phyloP scores from a whole-genome alignment of 1,140 invertebrate species.

The Drosophila triauraria region DNA sequence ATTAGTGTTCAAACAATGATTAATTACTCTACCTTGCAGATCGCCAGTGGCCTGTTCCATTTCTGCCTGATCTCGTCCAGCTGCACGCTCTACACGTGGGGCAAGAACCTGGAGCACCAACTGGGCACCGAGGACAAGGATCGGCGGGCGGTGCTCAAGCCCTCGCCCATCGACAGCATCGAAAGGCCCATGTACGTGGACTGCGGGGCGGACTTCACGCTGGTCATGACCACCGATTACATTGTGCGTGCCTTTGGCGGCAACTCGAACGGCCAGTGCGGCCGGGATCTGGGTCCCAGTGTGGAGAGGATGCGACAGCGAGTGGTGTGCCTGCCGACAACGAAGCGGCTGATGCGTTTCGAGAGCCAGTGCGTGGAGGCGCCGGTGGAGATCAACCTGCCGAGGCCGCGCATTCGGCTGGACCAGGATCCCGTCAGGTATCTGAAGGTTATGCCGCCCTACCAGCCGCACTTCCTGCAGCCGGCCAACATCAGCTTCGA shows the following conservation, averaged over 20 bases:
- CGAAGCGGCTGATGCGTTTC: slow-evolving; percentile 80
- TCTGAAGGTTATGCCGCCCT: slow-evolving; percentile 81
- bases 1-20: neutral
- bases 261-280: slow-evolving; percentile 87
- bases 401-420: slow-evolving; percentile 75
- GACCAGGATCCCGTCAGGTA: slow-evolving; percentile 77
- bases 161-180: slow-evolving; percentile 79
- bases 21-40: slow-evolving; percentile 63
- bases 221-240: slow-evolving; percentile 87
- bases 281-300: slow-evolving; percentile 72
- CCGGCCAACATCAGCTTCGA: slow-evolving; percentile 74
- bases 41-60: slow-evolving; percentile 88
- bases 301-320: slow-evolving; percentile 76
- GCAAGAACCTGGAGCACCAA: slow-evolving; percentile 89
- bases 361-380: slow-evolving; percentile 81
- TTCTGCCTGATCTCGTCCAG: slow-evolving; percentile 87
- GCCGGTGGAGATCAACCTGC: slow-evolving; percentile 80
- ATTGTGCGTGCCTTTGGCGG: slow-evolving; percentile 88
- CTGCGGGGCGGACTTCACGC: slow-evolving; percentile 87
- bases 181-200: slow-evolving; percentile 85
- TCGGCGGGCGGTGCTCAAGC: slow-evolving; percentile 85
- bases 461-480: slow-evolving; percentile 76
- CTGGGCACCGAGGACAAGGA: slow-evolving; percentile 87
- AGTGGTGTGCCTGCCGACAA: slow-evolving; percentile 78
- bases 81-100: slow-evolving; percentile 89